A percentile compares a stretch with the other conserved stretches of the same genome.
These are phyloP conservation scores for Pandemis corylana DNA, from an alignment of 2,888 invertebrate genomes.

Conservation along the genomic window DNA sequence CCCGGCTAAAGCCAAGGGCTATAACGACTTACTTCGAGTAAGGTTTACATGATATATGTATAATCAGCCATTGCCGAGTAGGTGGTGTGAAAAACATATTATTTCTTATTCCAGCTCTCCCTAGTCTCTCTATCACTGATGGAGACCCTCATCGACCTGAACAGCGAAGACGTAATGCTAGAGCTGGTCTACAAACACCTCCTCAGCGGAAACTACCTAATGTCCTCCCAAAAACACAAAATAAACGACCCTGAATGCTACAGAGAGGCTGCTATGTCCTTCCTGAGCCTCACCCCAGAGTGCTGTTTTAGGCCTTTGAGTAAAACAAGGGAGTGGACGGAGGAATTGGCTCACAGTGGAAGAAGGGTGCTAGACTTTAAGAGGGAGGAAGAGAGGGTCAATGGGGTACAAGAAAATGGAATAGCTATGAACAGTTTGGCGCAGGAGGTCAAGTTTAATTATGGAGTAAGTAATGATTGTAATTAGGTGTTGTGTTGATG, in stretches of 20 bases:
- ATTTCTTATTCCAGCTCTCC: conserved; percentile 85
- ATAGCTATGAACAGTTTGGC: conserved; percentile 76
- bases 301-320: conserved; percentile 81
- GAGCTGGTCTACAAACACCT: conserved; percentile 95
- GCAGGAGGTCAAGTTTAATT: conserved; percentile 74
- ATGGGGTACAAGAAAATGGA: conserved; percentile 68
- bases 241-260: conserved; percentile 70
- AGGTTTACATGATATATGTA: too few relatives aligned
- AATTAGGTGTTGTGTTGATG: neutral
- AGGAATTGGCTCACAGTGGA: conserved; percentile 70
- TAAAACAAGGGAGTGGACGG: conserved; percentile 71
- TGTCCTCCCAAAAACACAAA: conserved; percentile 62
- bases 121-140: conserved; percentile 95
- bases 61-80: too few relatives aligned
- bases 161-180: conserved; percentile 98
- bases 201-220: conserved; percentile 70
- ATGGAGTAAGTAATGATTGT: conserved; percentile 65
- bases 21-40: too few relatives aligned
- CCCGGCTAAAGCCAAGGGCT: too few relatives aligned
- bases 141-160: conserved; percentile 94
- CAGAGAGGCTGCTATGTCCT: conserved; percentile 72
- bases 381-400: conserved; percentile 62
- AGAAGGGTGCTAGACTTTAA: conserved; percentile 67
- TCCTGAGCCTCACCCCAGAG: conserved; percentile 84
- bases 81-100: too few relatives aligned